A percentile compares a stretch with the other conserved stretches of the same genome.
phyloP scores from a whole-genome alignment of 2,797 vertebrate species.

The Syngnathus acus region DNA sequence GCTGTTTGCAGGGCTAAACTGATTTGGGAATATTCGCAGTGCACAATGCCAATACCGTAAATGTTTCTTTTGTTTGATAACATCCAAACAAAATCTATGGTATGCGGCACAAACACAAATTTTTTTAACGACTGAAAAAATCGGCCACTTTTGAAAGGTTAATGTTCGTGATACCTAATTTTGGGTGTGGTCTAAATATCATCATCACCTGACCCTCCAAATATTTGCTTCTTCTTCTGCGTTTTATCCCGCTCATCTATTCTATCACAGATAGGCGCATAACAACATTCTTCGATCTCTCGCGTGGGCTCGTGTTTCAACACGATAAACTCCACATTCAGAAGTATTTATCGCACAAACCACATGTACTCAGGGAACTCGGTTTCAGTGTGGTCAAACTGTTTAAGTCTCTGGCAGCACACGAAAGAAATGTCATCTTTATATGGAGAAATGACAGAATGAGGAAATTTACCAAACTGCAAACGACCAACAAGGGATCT shows the following conservation, averaged over 20 bases:
- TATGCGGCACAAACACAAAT: not conserved
- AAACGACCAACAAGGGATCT: not conserved
- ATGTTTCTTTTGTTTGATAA: not conserved
- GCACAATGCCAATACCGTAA: slow-evolving; percentile 27
- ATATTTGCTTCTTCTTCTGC: not conserved
- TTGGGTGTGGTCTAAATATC: not conserved
- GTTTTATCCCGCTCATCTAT: not conserved
- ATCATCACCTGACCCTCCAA: not conserved
- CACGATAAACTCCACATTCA: not conserved
- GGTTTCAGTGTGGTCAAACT: slow-evolving; percentile 1
- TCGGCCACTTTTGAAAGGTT: not conserved
- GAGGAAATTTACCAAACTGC: not conserved
- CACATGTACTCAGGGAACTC: slow-evolving; percentile 1
- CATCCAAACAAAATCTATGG: too few relatives aligned
- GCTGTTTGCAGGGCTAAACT: slow-evolving; percentile 48
- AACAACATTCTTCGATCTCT: not conserved
- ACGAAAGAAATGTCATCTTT: not conserved
- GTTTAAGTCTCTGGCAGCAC: not conserved
- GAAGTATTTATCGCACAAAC: not conserved
- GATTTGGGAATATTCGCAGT: slow-evolving; percentile 55
- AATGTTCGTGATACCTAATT: too few relatives aligned
- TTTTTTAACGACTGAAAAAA: slow-evolving; percentile 23
- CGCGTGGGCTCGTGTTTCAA: not conserved
- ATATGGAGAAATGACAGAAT: not conserved
- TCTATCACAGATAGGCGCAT: not conserved